Conservation (phyloP, 2,797 vertebrate species). For the Centroberyx gerrardi region DNA sequence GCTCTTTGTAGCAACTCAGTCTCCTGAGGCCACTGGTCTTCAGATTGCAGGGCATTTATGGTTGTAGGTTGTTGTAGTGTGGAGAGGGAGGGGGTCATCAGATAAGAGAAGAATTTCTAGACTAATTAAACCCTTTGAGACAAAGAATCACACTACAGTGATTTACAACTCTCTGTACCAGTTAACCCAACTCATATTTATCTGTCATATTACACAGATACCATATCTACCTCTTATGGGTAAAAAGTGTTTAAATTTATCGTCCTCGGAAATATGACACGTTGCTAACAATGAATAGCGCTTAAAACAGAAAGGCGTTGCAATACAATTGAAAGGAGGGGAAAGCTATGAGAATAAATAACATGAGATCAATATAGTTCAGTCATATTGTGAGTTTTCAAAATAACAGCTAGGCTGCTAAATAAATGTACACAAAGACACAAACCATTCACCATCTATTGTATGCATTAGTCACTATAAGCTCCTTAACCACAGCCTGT, state of each 20-base stretch:
- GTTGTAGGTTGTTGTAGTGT: slow-evolving; percentile 87
- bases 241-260: slow-evolving; percentile 50
- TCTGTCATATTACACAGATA: slow-evolving; percentile 85
- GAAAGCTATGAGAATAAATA: slow-evolving; percentile 19
- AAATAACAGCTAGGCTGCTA: slow-evolving; percentile 3
- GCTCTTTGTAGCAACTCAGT: slow-evolving; percentile 86
- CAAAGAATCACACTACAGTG: slow-evolving; percentile 87
- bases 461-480: slow-evolving; percentile 12
- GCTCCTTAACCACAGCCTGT: slow-evolving; percentile 13
- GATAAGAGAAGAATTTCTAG: slow-evolving; percentile 88
- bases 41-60: slow-evolving; percentile 86
- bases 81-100: slow-evolving; percentile 82
- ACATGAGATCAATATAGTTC: slow-evolving; percentile 27
- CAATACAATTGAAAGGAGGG: background rate
- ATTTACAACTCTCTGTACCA: slow-evolving; percentile 90
- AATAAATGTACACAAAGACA: slow-evolving; percentile 27
- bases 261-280: slow-evolving; percentile 32
- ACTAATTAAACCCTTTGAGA: slow-evolving; percentile 91
- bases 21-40: slow-evolving; percentile 88
- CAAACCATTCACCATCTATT: slow-evolving; percentile 16
- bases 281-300: background rate
- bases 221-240: slow-evolving; percentile 73
- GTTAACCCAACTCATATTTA: slow-evolving; percentile 88
- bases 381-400: slow-evolving; percentile 30
- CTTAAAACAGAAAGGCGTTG: background rate